Evolutionary conservation across 2,113 vertebrate species (phyloP).

Genomic region (Otocyon megalotis): DNA sequence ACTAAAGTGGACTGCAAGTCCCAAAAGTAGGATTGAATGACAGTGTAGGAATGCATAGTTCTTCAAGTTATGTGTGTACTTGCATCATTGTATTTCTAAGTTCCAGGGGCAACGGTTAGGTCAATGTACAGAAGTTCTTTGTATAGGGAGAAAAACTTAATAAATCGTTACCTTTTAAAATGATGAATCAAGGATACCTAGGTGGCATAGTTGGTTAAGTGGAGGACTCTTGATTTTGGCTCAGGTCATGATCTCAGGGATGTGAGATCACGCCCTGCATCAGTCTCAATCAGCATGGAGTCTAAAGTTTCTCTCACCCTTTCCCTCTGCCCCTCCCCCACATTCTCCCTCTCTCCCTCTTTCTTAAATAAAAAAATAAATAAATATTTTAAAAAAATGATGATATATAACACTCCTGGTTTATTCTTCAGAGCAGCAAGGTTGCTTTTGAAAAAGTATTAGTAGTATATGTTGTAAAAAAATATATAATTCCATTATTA

Average conservation of each 20-base stretch:
- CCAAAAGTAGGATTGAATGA: neutral
- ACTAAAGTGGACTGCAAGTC: neutral
- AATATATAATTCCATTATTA: neutral
- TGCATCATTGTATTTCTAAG: neutral
- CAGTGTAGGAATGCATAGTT: neutral
- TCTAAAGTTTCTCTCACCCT: neutral
- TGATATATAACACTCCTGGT: neutral
- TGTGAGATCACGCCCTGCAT: neutral
- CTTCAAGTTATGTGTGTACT: neutral
- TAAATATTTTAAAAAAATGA: neutral
- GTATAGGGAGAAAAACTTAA: neutral
- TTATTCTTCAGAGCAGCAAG: neutral
- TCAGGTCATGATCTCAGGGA: neutral
- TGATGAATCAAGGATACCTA: neutral
- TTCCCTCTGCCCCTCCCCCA: neutral
- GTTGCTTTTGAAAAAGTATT: neutral
- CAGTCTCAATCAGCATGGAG: neutral
- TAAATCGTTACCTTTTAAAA: neutral
- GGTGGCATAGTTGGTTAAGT: neutral
- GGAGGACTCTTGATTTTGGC: neutral
- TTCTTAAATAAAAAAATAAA: neutral
- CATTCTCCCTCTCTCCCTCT: neutral
- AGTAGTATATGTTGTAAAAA: neutral
- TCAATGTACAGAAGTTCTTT: neutral
- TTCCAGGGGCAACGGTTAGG: neutral